Conservation (phyloP, 2,888 invertebrate species). For the Salpingus planirostris region DNA sequence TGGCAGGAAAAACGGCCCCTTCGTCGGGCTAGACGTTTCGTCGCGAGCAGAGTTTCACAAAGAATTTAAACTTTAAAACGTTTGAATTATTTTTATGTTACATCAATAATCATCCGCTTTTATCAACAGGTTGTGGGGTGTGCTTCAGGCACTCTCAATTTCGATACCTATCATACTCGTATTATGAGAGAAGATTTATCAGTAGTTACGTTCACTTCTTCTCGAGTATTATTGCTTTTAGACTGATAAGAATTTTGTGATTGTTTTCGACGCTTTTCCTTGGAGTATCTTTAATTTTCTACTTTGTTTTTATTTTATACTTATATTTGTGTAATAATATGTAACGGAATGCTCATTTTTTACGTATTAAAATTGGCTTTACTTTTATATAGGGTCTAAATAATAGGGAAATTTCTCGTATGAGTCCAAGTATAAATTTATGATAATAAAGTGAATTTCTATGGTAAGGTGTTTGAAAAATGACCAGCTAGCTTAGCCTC, state of each 20-base stretch:
- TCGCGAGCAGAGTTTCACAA: slow-evolving; percentile 12
- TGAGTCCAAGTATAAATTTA: too few species aligned
- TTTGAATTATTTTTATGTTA: slow-evolving; percentile 19
- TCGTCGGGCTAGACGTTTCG: slow-evolving; percentile 51
- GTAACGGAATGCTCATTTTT: slow-evolving; percentile 18
- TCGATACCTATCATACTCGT: too few species aligned
- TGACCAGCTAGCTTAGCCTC: slow-evolving; percentile 37
- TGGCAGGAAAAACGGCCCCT: slow-evolving; percentile 41
- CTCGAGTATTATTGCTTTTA: slow-evolving; percentile 29
- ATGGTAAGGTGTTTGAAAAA: slow-evolving; percentile 22
- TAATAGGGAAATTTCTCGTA: too few species aligned
- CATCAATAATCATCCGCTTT: slow-evolving; percentile 23
- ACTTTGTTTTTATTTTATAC: slow-evolving; percentile 12
- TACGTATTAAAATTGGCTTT: slow-evolving; percentile 8
- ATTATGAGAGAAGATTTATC: slow-evolving; percentile 20
- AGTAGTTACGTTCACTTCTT: slow-evolving; percentile 19
- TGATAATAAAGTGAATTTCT: too few species aligned
- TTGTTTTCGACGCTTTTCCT: too few species aligned
- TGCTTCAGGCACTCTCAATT: too few species aligned
- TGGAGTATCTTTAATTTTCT: too few species aligned
- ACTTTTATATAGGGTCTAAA: slow-evolving; percentile 14
- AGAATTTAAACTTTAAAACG: too few species aligned
- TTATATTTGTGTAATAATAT: slow-evolving; percentile 17
- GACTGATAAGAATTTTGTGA: slow-evolving; percentile 22
- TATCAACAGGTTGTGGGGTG: slow-evolving; percentile 19